Conservation (phyloP, 2,888 invertebrate species). For the Pseudococcus viburni region DNA sequence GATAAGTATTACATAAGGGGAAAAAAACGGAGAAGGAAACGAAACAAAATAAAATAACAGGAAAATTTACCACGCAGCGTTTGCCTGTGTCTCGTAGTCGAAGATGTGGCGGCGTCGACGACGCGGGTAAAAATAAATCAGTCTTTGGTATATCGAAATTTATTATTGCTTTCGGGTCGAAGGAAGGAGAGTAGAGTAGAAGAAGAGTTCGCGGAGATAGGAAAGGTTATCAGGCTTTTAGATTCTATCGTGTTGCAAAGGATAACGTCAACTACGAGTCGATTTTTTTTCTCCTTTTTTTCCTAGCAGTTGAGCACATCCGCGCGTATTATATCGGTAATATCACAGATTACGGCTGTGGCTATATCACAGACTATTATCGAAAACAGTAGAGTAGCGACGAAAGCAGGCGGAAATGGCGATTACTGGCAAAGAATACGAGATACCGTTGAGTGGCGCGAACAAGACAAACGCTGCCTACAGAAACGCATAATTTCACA, state of each 20-base stretch:
- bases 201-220: background rate
- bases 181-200: background rate
- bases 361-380: conserved; percentile 61
- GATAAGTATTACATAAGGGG: background rate
- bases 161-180: background rate
- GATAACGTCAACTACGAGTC: background rate
- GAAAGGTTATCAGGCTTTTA: background rate
- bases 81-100: background rate
- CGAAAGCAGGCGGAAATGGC: background rate
- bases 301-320: conserved; percentile 58
- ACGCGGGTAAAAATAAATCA: conserved; percentile 3
- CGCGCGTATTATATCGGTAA: conserved; percentile 30
- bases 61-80: background rate
- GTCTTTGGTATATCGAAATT: background rate
- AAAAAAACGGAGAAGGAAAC: background rate
- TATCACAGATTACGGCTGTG: conserved; percentile 62
- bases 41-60: background rate
- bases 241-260: background rate
- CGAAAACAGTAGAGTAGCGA: background rate
- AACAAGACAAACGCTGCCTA: background rate
- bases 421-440: background rate
- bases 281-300: conserved; percentile 30
- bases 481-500: background rate
- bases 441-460: background rate
- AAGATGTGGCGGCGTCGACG: background rate